phyloP scores from a whole-genome alignment of 2,888 invertebrate genomes.

The Drosophila sordidula region DNA sequence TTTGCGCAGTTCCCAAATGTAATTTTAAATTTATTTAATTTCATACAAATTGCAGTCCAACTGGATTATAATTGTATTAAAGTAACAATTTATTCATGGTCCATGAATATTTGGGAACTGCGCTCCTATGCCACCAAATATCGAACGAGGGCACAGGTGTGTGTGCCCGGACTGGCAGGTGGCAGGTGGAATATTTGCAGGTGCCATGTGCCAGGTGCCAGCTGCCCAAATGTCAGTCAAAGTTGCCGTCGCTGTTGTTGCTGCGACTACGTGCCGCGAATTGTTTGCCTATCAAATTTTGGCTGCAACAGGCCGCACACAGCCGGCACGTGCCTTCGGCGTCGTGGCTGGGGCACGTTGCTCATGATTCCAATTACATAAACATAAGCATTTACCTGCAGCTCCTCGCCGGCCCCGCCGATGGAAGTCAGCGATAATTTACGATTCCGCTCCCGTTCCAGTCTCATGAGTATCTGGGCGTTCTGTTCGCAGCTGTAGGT shows the following conservation, averaged over 20 bases:
- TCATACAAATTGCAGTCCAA: background rate
- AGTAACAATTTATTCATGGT: background rate
- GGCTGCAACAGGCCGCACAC: conserved; percentile 55
- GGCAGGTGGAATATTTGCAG: conserved; percentile 20
- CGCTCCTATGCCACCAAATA: conserved; percentile 14
- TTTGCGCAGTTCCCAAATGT: background rate
- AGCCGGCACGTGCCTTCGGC: conserved; percentile 48
- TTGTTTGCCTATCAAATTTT: conserved; percentile 70
- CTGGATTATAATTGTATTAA: background rate
- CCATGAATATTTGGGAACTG: conserved; percentile 14
- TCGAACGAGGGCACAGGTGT: conserved; percentile 2
- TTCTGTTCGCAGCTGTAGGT: conserved; percentile 86
- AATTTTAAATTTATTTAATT: background rate
- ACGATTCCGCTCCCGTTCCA: conserved; percentile 84
- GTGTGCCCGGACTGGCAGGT: conserved; percentile 7
- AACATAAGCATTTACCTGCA: conserved; percentile 35
- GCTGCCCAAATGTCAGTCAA: conserved; percentile 47
- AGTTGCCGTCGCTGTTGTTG: conserved; percentile 30
- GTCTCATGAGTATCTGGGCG: conserved; percentile 85
- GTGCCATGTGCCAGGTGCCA: conserved; percentile 30
- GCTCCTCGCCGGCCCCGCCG: conserved; percentile 35
- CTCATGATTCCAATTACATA: conserved; percentile 66
- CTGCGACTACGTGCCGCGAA: conserved; percentile 62
- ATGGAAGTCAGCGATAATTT: conserved; percentile 77
- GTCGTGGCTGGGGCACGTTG: conserved; percentile 8